Conservation (phyloP, 2,797 vertebrate genomes). For the Hirundo rustica region DNA sequence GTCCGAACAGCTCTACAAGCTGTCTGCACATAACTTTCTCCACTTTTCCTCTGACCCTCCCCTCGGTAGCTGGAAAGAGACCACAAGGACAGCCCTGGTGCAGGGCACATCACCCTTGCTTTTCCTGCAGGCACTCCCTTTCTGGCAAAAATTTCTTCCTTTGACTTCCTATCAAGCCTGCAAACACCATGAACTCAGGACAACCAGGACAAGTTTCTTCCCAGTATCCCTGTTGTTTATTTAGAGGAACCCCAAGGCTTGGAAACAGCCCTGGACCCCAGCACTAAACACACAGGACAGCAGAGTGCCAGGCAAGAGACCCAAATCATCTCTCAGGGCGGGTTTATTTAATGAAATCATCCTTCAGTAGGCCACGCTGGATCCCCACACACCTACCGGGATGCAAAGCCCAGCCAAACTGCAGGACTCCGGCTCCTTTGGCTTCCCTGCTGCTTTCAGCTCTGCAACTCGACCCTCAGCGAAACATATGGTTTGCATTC, state of each 20-base stretch:
- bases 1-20: neutral
- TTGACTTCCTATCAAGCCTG: neutral
- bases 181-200: neutral
- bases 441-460: neutral
- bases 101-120: neutral
- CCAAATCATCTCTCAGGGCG: neutral
- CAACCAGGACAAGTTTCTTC: neutral
- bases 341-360: neutral
- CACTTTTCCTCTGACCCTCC: neutral
- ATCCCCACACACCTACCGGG: neutral
- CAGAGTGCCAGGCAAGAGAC: neutral
- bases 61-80: neutral
- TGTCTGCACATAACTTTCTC: neutral
- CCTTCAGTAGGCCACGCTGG: neutral
- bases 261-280: neutral
- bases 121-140: neutral
- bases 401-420: neutral
- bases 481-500: conserved; percentile 55
- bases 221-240: neutral
- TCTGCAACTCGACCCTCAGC: conserved; percentile 5
- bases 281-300: neutral
- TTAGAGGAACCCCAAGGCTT: neutral
- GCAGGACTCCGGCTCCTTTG: neutral
- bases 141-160: neutral
- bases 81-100: neutral